phyloP scores from a whole-genome alignment of 2,888 invertebrate genomes.

The Oscheius sp. region DNA sequence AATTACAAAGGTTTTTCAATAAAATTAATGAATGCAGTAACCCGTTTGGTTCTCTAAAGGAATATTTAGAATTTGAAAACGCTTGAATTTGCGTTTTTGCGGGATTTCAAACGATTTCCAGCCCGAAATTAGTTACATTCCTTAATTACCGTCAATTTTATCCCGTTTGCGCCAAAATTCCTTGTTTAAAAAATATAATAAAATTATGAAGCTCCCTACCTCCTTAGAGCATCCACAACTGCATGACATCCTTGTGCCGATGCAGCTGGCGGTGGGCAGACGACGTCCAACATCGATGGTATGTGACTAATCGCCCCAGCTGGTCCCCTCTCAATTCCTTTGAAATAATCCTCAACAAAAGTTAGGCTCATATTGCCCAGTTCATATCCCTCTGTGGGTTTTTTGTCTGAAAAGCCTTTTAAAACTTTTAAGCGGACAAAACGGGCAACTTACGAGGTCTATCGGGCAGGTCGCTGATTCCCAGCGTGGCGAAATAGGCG shows the following conservation, averaged over 20 bases:
- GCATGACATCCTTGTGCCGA: background rate
- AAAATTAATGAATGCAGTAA: no score
- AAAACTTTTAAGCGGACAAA: background rate
- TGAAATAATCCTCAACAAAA: slow-evolving; percentile 40
- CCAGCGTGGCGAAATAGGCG: slow-evolving; percentile 43
- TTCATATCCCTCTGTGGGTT: slow-evolving; percentile 46
- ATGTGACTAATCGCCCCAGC: slow-evolving; percentile 9
- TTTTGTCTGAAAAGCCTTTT: slow-evolving; percentile 35
- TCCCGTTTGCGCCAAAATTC: no score
- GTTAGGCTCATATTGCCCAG: slow-evolving; percentile 54
- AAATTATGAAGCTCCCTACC: background rate
- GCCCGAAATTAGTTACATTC: no score
- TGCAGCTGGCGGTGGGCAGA: slow-evolving; percentile 8
- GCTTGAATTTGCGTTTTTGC: no score
- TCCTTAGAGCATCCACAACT: slow-evolving; percentile 5
- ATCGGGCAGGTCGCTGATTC: slow-evolving; percentile 51
- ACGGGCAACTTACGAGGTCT: slow-evolving; percentile 15
- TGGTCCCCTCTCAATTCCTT: slow-evolving; percentile 25
- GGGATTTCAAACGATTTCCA: no score
- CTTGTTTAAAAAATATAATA: background rate
- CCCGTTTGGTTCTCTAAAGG: no score
- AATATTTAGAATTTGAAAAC: no score
- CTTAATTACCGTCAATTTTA: no score
- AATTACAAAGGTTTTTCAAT: no score
- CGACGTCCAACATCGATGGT: slow-evolving; percentile 30